These are phyloP conservation scores for Onychomys leucogaster DNA, from an alignment of 2,797 vertebrate genomes.

Conservation along the genomic window DNA sequence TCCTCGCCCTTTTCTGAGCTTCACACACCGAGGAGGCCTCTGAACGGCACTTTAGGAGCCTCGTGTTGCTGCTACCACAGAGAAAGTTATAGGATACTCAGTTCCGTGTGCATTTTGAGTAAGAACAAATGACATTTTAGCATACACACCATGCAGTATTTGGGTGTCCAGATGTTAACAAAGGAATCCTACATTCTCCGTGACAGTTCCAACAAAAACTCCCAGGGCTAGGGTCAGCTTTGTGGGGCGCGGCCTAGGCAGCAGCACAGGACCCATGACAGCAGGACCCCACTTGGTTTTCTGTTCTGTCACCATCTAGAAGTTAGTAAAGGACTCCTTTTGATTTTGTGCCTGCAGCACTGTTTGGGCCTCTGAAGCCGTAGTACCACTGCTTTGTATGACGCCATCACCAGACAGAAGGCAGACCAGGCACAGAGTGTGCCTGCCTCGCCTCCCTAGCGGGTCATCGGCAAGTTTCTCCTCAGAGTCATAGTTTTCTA, in stretches of 20 bases:
- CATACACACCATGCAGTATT: too few relatives aligned
- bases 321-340: not conserved
- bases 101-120: not conserved
- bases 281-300: not conserved
- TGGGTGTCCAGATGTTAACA: not conserved
- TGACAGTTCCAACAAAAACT: not conserved
- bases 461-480: not conserved
- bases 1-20: not conserved
- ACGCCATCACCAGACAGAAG: rapidly evolving
- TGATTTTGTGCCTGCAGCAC: not conserved
- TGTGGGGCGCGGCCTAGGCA: not conserved
- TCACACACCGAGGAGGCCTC: not conserved
- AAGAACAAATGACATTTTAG: not conserved
- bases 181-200: not conserved
- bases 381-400: not conserved
- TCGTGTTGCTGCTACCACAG: not conserved
- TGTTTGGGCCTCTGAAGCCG: not conserved
- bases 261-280: not conserved
- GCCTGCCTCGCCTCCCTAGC: not conserved
- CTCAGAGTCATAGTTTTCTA: constrained; percentile 13
- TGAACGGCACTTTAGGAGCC: not conserved
- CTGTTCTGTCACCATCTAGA: not conserved
- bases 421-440: not conserved
- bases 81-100: not conserved
- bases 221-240: not conserved